Base-by-base conservation (phyloP, 2,113 vertebrate species). In the Alaudala cheleensis region DNA sequence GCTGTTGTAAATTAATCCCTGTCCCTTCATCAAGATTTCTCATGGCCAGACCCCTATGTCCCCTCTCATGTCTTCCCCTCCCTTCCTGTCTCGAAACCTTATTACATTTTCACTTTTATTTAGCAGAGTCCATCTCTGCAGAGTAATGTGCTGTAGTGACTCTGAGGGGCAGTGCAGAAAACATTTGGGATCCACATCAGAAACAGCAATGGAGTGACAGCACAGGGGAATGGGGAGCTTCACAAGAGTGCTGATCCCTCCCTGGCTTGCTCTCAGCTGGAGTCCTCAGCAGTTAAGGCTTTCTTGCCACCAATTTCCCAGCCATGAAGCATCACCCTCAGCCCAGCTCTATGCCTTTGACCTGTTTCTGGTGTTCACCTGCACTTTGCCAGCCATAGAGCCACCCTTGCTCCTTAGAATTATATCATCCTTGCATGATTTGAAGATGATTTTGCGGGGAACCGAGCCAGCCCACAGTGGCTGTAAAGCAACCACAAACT, bases 51-150 rank as follows among this genome's bases (percentile, higher is more conserved):
- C 1, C 5, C 24, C 21, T 9, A 47, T 25, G 12, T 31, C 0
- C 4, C 2, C 6, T 3, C 2, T 31, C 2, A 2, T 4, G 5
- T 28, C 56, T 54, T 89, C 6, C 11, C 8, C 10, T 82, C 24
- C 18, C 24, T 81, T 60, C 37, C 74, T 66, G 28, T 57, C n/a
- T 85, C 50, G 34, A 89, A 85, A 64, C 14, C 4, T 71, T 34
- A 40, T 37, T 40, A 76, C 14, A 34, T 62, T 61, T 82, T 37
- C 50, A 50, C n/a, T 88, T 92, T 79, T 50, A 34, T 91, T 57
- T 85, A 76, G 66, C 39, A 87, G 37, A 93, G 34, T 25, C 26
- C 21, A 12, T 8, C 57, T 69, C 58, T 80, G 37, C 53, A 87
- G 88, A 85, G 57, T 49, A 53, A 45, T 1, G 0, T 13, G 18